Base-by-base conservation (phyloP, 2,888 invertebrate species). In the Aricia artaxerxes region DNA sequence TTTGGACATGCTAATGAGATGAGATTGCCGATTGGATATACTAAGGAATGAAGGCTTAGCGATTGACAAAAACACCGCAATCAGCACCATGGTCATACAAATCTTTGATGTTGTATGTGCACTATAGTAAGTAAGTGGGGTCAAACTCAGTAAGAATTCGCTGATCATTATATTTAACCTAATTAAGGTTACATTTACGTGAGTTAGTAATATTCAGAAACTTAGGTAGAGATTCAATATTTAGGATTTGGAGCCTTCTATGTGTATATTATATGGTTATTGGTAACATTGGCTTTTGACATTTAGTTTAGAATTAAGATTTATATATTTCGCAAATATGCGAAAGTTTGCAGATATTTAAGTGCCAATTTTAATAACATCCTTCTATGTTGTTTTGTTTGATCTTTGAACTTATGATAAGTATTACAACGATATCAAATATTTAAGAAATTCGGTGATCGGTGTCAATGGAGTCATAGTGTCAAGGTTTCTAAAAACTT, bases 391-490 rank as follows among this genome's bases (percentile, higher is more conserved):
- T 35, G 69, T 13, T 69, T 69, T 69, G 35, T 69, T 69, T 69
- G 69, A 69, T 69, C 69, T 69, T 35, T 69, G 69, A 69, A 35
- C 35, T 69, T 69, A 35, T 44, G 44, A 73, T 40, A 73, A 73
- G 38, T 40, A 24, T 73, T 40, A 73, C 73, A 44, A 53, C 16
- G 11, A 76, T 75, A 75, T 75, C 9, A 4, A 76, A 76, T 76
- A 31, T 35, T 76, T 57, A 35, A 76, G 1, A 75, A 57, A 53
- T 76, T 76, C n/a, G n/a, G n/a, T 11, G 11, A 75, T 24, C 76
- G 76, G 76, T 76, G 76, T 44, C 73, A 44, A n/a, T 53, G 76
- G 76, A 57, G 57, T 44, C 44, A 73, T 44, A 73, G 73, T 73
- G 73, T 76, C 76, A 76, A 76, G 76, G 57, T 49, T 53, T 76